phyloP scores from a whole-genome alignment of 2,888 invertebrate genomes.

The Eretmocerus hayati region DNA sequence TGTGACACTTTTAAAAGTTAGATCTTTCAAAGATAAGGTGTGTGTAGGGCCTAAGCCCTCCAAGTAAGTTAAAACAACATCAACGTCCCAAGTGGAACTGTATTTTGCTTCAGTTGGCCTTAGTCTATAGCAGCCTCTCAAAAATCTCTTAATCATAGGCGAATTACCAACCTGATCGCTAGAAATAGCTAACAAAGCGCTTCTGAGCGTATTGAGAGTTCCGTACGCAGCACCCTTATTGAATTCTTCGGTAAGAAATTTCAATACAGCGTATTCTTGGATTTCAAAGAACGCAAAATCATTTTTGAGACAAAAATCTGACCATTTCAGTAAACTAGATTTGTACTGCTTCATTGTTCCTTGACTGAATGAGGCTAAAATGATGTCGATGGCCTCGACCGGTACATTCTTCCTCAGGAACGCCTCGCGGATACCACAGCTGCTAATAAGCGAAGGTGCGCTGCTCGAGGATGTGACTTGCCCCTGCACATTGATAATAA shows the following conservation, averaged over 20 bases:
- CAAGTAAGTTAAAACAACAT: not conserved
- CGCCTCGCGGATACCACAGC: conserved; percentile 6
- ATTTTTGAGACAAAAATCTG: not conserved
- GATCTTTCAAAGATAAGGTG: not conserved
- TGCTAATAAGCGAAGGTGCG: conserved; percentile 5
- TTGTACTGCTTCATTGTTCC: conserved; percentile 11
- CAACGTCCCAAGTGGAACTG: not conserved
- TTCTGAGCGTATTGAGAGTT: conserved; percentile 11
- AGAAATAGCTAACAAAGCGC: too few species aligned
- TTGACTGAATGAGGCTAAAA: not conserved
- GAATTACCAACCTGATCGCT: not conserved
- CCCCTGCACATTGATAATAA: conserved; percentile 27
- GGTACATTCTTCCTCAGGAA: not conserved
- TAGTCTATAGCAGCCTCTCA: not conserved
- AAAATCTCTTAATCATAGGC: not conserved
- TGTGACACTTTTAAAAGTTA: not conserved
- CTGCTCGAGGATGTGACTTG: conserved; percentile 25
- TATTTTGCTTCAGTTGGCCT: not conserved
- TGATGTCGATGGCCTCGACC: not conserved
- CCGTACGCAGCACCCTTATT: conserved; percentile 3
- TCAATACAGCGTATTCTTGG: too few species aligned
- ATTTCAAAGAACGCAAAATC: not conserved
- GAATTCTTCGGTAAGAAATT: not conserved
- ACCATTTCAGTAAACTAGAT: not conserved
- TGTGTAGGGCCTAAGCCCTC: not conserved